Base-by-base conservation (phyloP, 2,888 invertebrate species). In the Venustoraphidia nigricollis region DNA sequence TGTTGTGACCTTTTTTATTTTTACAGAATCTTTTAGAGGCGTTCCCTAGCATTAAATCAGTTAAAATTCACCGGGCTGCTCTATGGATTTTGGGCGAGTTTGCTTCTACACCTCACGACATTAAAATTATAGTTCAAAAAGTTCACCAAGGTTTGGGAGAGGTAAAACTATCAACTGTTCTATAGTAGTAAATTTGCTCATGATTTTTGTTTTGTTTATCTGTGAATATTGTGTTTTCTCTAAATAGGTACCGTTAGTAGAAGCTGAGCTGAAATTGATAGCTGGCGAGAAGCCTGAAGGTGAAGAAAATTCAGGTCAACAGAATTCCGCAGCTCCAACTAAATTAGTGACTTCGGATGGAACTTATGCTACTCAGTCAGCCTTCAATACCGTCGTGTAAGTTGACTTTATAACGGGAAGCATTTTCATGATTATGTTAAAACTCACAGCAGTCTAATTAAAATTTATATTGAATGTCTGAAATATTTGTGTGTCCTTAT, bases 81-180 rank as follows among this genome's bases (percentile, higher is more conserved):
- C 72, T 98, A 48, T 99, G 98, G 98, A 90, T 99, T 60, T 72
- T 96, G 50, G 97, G 97, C 6, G 96, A 98, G 67, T 99, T 94
- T 66, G 90, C 94, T 2, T 83, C 83, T 50, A 76, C 79, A 0
- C 71, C 77, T 34, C 75, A 77, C 14, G 86, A 92, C 54, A 90
- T 94, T 38, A 73, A 78, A 52, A 79, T 81, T 50, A 88, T 94
- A 3, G 79, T 95, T 61, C 77, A 76, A 44, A 81, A 81, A 53
- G 76, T 96, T 36, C 76, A 81, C 53, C 73, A 77, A 53, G 76
- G 83, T 3, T 66, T 91, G 35, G 90, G 89, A 48, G 84, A 85
- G 57, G 75, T 73, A 58, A 57, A 61, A 41, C 46, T 44, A 6
- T 27, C 27, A 3, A 27, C 1, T 6, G 27, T 27, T n/a, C n/a